These are phyloP conservation scores for Perognathus longimembris DNA, from an alignment of 2,113 vertebrate species.

Conservation along the genomic window DNA sequence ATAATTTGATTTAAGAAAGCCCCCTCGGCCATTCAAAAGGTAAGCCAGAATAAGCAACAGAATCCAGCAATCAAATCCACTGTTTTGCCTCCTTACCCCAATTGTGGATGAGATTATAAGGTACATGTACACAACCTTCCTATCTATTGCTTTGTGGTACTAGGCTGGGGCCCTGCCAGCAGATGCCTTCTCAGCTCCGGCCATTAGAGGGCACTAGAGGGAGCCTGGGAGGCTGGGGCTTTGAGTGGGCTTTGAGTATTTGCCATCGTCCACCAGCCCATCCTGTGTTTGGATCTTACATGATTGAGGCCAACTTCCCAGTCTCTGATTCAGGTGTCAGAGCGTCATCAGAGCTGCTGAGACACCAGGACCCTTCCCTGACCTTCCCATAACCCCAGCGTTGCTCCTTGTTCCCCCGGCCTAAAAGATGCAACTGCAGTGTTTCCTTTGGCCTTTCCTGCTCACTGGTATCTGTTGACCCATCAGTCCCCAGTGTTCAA, in stretches of 20 bases:
- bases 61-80: neutral
- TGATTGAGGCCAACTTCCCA: neutral
- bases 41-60: neutral
- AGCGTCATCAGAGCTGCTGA: neutral
- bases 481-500: neutral
- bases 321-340: neutral
- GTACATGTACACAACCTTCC: neutral
- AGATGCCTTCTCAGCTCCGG: neutral
- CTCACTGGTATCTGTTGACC: neutral
- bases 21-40: neutral
- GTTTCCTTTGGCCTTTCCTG: neutral
- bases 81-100: neutral
- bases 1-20: slow-evolving; percentile 5
- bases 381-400: neutral
- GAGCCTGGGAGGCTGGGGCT: neutral
- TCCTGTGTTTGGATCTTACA: neutral
- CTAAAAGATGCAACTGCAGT: fast-evolving
- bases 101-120: too few species aligned
- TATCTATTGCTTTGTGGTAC: neutral
- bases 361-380: neutral
- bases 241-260: neutral
- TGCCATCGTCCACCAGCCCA: neutral
- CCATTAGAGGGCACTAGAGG: neutral
- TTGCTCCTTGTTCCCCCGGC: neutral
- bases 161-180: neutral